phyloP scores from a whole-genome alignment of 2,888 invertebrate genomes.

The Melolontha melolontha region DNA sequence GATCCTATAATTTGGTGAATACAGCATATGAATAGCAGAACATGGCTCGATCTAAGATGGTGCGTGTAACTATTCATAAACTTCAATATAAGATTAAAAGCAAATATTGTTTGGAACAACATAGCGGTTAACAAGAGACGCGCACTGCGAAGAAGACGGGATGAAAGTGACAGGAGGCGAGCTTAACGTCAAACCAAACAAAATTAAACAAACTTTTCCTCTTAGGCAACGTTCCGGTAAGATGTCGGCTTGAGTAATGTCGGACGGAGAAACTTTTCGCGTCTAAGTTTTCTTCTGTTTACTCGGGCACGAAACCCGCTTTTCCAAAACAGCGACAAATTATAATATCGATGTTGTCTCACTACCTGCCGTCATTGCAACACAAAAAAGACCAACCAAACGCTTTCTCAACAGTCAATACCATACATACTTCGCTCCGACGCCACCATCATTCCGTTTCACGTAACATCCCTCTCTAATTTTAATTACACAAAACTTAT shows the following conservation, averaged over 20 bases:
- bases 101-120: slow-evolving; percentile 63
- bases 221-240: slow-evolving; percentile 64
- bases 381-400: slow-evolving; percentile 7
- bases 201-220: slow-evolving; percentile 68
- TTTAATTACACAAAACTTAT: too few species aligned
- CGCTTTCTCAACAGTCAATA: neutral
- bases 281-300: slow-evolving; percentile 66
- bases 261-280: slow-evolving; percentile 62
- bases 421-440: too few species aligned
- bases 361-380: slow-evolving; percentile 39
- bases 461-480: too few species aligned
- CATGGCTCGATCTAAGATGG: neutral
- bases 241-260: slow-evolving; percentile 52
- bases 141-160: slow-evolving; percentile 59
- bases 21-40: neutral
- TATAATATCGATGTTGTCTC: slow-evolving; percentile 63
- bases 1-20: neutral
- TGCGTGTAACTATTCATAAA: slow-evolving; percentile 59
- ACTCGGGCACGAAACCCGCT: slow-evolving; percentile 60
- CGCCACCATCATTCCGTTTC: too few species aligned
- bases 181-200: slow-evolving; percentile 67
- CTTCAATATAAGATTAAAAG: slow-evolving; percentile 59
- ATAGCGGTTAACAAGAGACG: slow-evolving; percentile 61
- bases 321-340: slow-evolving; percentile 64
- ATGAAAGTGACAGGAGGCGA: slow-evolving; percentile 66